Evolutionary conservation across 1,140 invertebrate species (phyloP).

Genomic region (Amphibalanus amphitrite): DNA sequence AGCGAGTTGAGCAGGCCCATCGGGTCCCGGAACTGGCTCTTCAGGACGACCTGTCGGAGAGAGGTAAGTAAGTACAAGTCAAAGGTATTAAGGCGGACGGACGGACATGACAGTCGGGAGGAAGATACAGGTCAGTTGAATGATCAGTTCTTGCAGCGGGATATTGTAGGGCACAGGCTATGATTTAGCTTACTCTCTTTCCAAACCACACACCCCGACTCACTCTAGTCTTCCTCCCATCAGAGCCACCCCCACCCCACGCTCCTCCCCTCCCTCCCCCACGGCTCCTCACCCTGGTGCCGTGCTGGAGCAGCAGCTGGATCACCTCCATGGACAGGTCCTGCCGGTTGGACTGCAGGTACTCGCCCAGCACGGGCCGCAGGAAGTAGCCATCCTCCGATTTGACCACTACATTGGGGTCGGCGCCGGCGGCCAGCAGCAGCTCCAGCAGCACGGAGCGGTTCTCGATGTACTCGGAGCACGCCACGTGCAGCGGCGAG

Average conservation of each 20-base stretch:
- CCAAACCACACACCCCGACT: no score
- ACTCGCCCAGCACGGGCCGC: conserved; percentile 60
- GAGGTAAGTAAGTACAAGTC: conserved; percentile 3
- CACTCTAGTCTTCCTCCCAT: no score
- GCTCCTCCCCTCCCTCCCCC: no score
- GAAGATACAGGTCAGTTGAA: neutral
- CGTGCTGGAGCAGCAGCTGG: conserved; percentile 52
- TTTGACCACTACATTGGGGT: conserved; percentile 57
- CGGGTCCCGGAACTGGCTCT: conserved; percentile 62
- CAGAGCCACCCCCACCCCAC: no score
- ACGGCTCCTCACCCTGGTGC: conserved; percentile 39
- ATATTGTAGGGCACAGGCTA: neutral
- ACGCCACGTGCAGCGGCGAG: conserved; percentile 66
- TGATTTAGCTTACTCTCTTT: no score
- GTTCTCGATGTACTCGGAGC: conserved; percentile 60
- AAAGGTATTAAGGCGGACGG: no score
- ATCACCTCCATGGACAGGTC: conserved; percentile 48
- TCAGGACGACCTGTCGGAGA: conserved; percentile 46
- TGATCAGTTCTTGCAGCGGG: neutral
- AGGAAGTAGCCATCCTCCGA: conserved; percentile 48
- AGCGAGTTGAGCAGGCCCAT: conserved; percentile 59
- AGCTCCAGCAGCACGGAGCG: conserved; percentile 37
- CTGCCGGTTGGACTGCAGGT: conserved; percentile 50
- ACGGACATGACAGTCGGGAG: no score
- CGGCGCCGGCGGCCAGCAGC: conserved; percentile 51